Evolutionary conservation across 2,888 invertebrate genomes (phyloP), one percentile per base, ranked within the genome.

Genomic region (Drosophila prolongata): DNA sequence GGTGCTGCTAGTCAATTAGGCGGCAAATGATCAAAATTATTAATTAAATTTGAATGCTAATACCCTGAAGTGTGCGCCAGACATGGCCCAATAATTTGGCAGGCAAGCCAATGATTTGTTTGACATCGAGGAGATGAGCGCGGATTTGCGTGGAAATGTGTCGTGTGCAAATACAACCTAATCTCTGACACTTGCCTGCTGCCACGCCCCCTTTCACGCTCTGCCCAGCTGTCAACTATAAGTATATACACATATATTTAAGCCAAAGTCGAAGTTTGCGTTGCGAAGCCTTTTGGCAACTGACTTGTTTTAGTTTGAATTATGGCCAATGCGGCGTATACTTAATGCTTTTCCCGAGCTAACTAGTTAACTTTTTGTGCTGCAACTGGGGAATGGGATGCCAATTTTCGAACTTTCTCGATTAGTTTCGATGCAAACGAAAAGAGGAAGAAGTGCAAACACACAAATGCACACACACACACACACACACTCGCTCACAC

Each of bases 401-500:
- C 87, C 87, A 87, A 88, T 79, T 85, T 86, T 86, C 83, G 88
- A 85, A 88, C 89, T 85, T 85, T 85, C 88, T 85, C 85, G 85
- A 85, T 85, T 85, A 87, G 89, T 87, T 89, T 67, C 75, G 76
- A 80, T 89, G 84, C 80, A 61, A 87, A 77, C 79, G 68, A 42
- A 30, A 56, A 53, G 40, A 46, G 44, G 56, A 43, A 57, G 50
- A 58, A 37, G 44, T 40, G 58, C 65, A 54, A 54, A 37, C 59
- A 56, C 27, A 55, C 42, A 57, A 43, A 56, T 37, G 55, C 27
- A 38, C 38, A 46, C 16, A 59, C 40, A 16, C 38, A 46, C 16
- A 59, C 40, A 16, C 16, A 43, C 77, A 84, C 74, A 52, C 69
- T 71, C 37, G 55, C 27, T 34, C 38, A 46, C 16, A 60, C 40